Base-by-base conservation (phyloP, 2,888 invertebrate genomes). In the Tolmerus cingulatus region DNA sequence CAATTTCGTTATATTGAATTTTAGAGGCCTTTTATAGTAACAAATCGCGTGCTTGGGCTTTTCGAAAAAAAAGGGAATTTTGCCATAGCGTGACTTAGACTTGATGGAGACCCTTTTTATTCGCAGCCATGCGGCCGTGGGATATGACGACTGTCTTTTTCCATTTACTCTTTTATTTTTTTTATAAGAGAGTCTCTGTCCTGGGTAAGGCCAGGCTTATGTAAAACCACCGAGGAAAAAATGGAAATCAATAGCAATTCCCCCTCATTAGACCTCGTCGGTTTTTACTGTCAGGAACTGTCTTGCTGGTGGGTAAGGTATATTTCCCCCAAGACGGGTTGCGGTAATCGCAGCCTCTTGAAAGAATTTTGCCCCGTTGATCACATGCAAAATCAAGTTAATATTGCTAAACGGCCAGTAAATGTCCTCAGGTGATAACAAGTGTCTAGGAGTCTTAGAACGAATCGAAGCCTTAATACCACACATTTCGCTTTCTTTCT, bases 1-100 rank as follows among this genome's bases (percentile, higher is more conserved):
- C 84, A 84, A 84, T 74, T 84, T 66, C 30, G 19, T n/a, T 74
- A 84, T 84, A 84, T 84, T 84, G 84, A 66, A 84, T 84, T 84
- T 66, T 84, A 74, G 57, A 84, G 43, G 16, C 84, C 57, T 84
- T 84, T 74, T 43, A 40, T 66, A 40, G 66, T 27, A 40, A 37
- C 74, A 23, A 30, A 57, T 84, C 84, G 84, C 84, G 84, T 84
- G 84, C 23, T 40, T 37, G 12, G 16, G 40, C n/a, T 66, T 40
- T 66, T 40, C 9, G 12, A 74, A 84, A 40, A 84, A 66, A 66
- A n/a, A n/a, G n/a, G 43, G 43, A 4, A 84, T 74, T 84, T 66
- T 84, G 74, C 43, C 84, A 84, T 84, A 84, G 84, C 84, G 84
- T 84, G 84, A 84, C 84, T 84, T 30, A 27, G 8, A 16, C 57